Base-by-base conservation (phyloP, 2,797 vertebrate species). In the Chromis chromis region DNA sequence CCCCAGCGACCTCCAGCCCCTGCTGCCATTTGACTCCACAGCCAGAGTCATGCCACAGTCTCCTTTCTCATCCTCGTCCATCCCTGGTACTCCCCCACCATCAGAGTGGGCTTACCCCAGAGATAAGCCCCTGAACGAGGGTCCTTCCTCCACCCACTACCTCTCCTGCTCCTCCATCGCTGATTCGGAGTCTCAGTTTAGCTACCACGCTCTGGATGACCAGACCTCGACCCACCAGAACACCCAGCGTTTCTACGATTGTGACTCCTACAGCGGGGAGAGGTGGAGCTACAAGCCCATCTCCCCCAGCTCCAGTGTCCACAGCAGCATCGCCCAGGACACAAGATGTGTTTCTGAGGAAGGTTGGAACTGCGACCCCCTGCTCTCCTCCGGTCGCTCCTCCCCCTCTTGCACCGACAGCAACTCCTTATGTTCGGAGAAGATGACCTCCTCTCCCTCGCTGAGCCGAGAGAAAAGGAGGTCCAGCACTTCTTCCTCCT, bases 381-480 rank as follows among this genome's bases (percentile, higher is more conserved):
- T 91, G 11, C 91, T 91, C 7, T 80, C 71, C 11, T 88, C 86
- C 0, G 82, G 78, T 58, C 93, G 94, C 74, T 88, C 96, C 9
- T 78, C 93, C 0, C 93, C 91, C 0, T 89, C 80, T 68, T 93
- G 82, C 67, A 88, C 93, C 0, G 94, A 96, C 75, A 86, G 86
- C 40, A 78, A 72, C 74, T 96, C 96, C 12, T 65, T 95, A 70
- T 94, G 84, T 70, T 95, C 95, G 0, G 88, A 95, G 83, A 94
- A 93, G 21, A 92, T 13, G 0, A 4, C 50, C 25, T 56, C 88
- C 90, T 0, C 76, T n/a, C 46, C 49, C 1, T 58, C 1, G 0
- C 27, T 50, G 0, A 76, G 31, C 44, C 10, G 8, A 1, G 74
- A 82, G 17, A 79, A 21, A 50, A 84, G 85, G 21, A 84, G 55